Base-by-base conservation (phyloP, 1,140 invertebrate genomes). In the Zophobas atratus region DNA sequence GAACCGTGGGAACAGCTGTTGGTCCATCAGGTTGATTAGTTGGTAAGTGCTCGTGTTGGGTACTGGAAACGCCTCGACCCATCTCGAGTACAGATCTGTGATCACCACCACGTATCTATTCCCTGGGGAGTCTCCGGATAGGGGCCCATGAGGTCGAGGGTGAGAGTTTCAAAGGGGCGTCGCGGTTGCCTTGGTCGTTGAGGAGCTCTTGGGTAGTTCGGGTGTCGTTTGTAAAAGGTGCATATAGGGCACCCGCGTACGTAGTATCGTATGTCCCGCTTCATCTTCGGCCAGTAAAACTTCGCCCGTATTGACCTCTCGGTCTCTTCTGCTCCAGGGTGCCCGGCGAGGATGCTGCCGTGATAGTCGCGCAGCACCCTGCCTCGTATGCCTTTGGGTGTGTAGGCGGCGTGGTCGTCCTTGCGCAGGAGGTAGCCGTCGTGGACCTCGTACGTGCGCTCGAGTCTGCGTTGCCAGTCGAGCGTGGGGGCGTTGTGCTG, bases 101-200 rank as follows among this genome's bases (percentile, higher is more conserved):
- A 41, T 34, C 2, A 70, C 63, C 2, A 70, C 2, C 39, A 70
- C 6, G 35, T 36, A 70, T 4, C 38, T 35, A 34, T 70, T 70
- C 2, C 63, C 20, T 34, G 32, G 3, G 35, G 38, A 3, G 63
- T 70, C 5, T 39, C n/a, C 6, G 63, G 63, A 41, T 70, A 70
- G 38, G 63, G 63, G 2, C 63, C 63, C 63, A 70, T 70, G 32
- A 70, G 2, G 38, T 70, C 63, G 33, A 35, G 6, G 32, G 33
- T 20, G 32, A 70, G 4, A 36, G 63, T 41, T 35, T 70, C 63
- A 6, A 33, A 70, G 6, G 35, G 6, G 2, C 38, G 32, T 20
- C 6, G 32, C 2, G 63, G 63, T 20, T 70, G 63, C 32, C 63
- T 33, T n/a, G 63, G 63, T 34, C 63, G 63, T 38, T 4, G 63